A percentile compares a stretch with the other conserved stretches of the same genome.
Evolutionary conservation across 2,113 vertebrate species (phyloP).

Genomic region (Caranx melampygus): DNA sequence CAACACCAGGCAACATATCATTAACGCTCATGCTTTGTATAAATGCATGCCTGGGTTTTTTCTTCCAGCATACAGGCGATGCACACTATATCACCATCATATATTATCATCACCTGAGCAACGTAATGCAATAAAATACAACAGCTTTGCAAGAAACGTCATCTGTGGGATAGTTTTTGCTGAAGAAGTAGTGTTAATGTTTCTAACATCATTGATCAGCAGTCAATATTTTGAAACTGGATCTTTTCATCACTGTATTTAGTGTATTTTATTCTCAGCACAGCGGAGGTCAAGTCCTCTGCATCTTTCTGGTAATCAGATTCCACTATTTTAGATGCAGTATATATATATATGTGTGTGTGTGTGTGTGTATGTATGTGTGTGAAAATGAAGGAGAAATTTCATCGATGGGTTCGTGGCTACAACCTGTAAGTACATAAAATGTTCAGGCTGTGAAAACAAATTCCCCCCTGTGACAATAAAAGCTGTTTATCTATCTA

Average conservation of each 20-base stretch:
- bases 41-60: constrained; percentile 22
- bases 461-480: neutral
- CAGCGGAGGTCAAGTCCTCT: neutral
- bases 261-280: too few relatives aligned
- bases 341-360: too few relatives aligned
- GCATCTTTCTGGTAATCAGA: neutral
- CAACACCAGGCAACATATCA: constrained; percentile 25
- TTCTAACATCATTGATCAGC: neutral
- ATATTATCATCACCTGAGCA: constrained; percentile 10
- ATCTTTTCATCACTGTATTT: neutral
- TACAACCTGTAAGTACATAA: neutral
- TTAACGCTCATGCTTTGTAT: constrained; percentile 33
- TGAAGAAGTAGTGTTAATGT: neutral
- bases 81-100: constrained; percentile 1
- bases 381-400: neutral
- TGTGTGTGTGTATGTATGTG: too few relatives aligned
- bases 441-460: neutral
- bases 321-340: too few relatives aligned
- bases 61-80: neutral
- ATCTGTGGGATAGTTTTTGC: neutral
- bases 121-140: constrained; percentile 3
- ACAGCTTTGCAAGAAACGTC: constrained; percentile 8
- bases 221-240: neutral
- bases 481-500: neutral
- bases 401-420: neutral